These are phyloP conservation scores for Ruditapes philippinarum DNA, from an alignment of 1,140 invertebrate genomes.

Conservation along the genomic window DNA sequence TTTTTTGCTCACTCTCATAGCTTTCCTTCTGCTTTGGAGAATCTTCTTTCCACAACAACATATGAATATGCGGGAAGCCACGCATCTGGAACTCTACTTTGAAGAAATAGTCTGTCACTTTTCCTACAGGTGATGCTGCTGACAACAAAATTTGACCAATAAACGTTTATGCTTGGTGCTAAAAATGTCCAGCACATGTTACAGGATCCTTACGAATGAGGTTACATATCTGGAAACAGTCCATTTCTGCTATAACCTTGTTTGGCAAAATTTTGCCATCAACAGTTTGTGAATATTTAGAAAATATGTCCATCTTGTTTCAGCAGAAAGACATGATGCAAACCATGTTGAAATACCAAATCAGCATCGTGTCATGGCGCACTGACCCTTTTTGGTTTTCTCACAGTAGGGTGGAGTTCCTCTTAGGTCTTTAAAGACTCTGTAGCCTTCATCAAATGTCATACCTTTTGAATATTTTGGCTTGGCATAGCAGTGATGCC, in stretches of 20 bases:
- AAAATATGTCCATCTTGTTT: constrained; percentile 37
- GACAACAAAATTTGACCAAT: not conserved
- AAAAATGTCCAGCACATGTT: not conserved
- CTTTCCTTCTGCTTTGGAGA: not conserved
- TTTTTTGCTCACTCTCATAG: not conserved
- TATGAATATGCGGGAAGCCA: constrained; percentile 35
- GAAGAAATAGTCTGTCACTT: constrained; percentile 20
- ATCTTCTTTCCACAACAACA: constrained; percentile 34
- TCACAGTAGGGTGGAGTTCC: constrained; percentile 38
- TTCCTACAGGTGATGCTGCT: not conserved
- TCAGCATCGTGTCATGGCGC: not conserved
- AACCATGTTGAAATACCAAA: constrained; percentile 49
- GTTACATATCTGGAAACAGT: constrained; percentile 48
- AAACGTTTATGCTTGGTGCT: constrained; percentile 54
- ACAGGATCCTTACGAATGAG: constrained; percentile 62
- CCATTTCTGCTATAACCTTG: not conserved
- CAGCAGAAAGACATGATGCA: constrained; percentile 10
- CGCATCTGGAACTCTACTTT: constrained; percentile 42
- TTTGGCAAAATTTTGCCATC: not conserved
- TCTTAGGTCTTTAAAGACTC: constrained; percentile 36
- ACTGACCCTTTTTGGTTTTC: constrained; percentile 29
- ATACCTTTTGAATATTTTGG: constrained; percentile 3
- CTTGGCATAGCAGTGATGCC: not conserved
- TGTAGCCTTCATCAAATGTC: constrained; percentile 53
- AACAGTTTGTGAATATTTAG: constrained; percentile 28